These are phyloP conservation scores for Drosophila lacicola DNA, from an alignment of 2,888 invertebrate species.

Conservation along the genomic window DNA sequence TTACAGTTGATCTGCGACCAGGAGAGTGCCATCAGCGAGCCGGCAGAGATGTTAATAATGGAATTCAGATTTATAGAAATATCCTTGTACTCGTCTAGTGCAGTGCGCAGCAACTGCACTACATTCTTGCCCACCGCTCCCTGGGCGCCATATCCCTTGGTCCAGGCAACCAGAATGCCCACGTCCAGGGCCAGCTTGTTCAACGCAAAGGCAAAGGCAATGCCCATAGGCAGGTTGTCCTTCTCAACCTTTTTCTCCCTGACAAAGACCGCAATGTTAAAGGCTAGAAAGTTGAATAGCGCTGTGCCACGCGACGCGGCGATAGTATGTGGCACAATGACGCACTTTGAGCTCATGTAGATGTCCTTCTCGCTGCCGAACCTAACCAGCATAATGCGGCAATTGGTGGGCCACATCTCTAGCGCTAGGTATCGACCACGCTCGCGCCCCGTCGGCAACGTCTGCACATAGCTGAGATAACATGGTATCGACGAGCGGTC, in stretches of 20 bases:
- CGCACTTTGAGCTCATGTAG: slow-evolving; percentile 97
- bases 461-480: slow-evolving; percentile 96
- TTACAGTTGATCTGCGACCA: slow-evolving; percentile 90
- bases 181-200: slow-evolving; percentile 92
- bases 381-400: slow-evolving; percentile 95
- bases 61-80: slow-evolving; percentile 93
- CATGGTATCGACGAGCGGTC: slow-evolving; percentile 93
- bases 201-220: slow-evolving; percentile 97
- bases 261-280: slow-evolving; percentile 94
- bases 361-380: slow-evolving; percentile 90
- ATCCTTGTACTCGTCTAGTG: slow-evolving; percentile 92
- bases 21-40: slow-evolving; percentile 95
- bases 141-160: slow-evolving; percentile 96
- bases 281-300: slow-evolving; percentile 96
- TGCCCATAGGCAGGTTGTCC: slow-evolving; percentile 93
- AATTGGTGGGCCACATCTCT: slow-evolving; percentile 99
- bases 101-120: slow-evolving; percentile 92
- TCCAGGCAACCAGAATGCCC: slow-evolving; percentile 94
- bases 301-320: slow-evolving; percentile 94
- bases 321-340: slow-evolving; percentile 94
- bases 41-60: slow-evolving; percentile 96
- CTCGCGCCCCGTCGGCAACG: slow-evolving; percentile 96
- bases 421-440: slow-evolving; percentile 96
- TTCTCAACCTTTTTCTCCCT: slow-evolving; percentile 89
- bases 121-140: slow-evolving; percentile 96